Evolutionary conservation across 2,797 vertebrate species (phyloP), one percentile per base, ranked within the genome.

Genomic region (Staurois parvus): DNA sequence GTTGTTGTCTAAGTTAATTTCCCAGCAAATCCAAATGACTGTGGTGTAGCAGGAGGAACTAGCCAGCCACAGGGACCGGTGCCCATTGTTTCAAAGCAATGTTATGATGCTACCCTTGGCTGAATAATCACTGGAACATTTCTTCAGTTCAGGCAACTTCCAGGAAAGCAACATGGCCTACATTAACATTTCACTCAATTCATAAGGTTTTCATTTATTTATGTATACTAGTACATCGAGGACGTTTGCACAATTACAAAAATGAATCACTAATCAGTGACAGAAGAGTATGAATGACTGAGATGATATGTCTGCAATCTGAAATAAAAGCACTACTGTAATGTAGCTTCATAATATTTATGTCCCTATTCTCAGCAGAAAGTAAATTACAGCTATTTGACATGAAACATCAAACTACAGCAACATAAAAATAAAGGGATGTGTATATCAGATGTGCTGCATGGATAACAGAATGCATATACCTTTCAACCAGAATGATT

Each of bases 81-180:
- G 70, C 59, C 76, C 69, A 79, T 79, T 85, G 69, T 85, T 73
- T 72, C 29, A 37, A 32, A 74, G 56, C 62, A 52, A 76, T 45
- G 56, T 73, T 68, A 28, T 73, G 69, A 85, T 72, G 76, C 76
- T 85, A 76, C 69, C 76, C 56, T 79, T 66, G 83, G 69, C 69
- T 85, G 76, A 78, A 85, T 52, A 79, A 74, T 79, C 77, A 45
- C 24, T 72, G 59, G 24, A 85, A 85, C 29, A 64, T 62, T 69
- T 64, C 28, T 81, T 69, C 34, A 32, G 48, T 70, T 74, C 28
- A 42, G 62, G 37, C 21, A 45, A n/a, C 68, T 85, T 85, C 56
- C 83, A 85, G 83, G 76, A 85, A 85, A 56, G 29, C 69, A 79
- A 48, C 48, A 85, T 79, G 76, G 56, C 24, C 76, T 52, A 85